Conservation (phyloP, 1,140 invertebrate genomes). For the Cardiocondyla obscurior region DNA sequence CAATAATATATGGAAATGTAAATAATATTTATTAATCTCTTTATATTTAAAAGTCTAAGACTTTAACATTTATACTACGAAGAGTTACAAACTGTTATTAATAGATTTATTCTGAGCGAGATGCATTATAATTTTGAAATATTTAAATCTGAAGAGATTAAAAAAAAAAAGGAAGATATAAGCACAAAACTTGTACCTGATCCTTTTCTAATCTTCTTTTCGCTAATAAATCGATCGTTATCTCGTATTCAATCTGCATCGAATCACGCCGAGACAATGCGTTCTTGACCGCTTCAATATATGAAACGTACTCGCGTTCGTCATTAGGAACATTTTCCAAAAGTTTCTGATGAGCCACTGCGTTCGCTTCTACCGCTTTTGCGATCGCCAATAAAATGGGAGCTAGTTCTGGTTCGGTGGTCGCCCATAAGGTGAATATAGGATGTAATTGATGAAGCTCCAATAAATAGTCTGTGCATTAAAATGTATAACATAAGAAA, state of each 20-base stretch:
- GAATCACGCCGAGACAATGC: conserved; percentile 87
- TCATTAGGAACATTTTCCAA: conserved; percentile 84
- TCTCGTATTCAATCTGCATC: conserved; percentile 89
- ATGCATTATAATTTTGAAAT: background rate
- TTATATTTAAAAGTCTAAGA: conserved; percentile 1
- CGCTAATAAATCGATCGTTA: conserved; percentile 87
- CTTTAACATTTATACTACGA: background rate
- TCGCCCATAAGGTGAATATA: conserved; percentile 85
- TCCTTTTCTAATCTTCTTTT: conserved; percentile 87
- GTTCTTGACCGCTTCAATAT: conserved; percentile 88
- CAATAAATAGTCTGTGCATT: conserved; percentile 82
- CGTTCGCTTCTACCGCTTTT: conserved; percentile 83
- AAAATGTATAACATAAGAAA: conserved; percentile 31
- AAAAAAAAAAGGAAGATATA: background rate
- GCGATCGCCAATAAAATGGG: conserved; percentile 83
- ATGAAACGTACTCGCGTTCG: conserved; percentile 88
- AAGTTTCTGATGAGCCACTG: conserved; percentile 84
- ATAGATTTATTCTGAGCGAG: conserved; percentile 43
- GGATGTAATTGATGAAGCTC: conserved; percentile 86
- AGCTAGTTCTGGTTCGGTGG: conserved; percentile 84
- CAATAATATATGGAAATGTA: conserved; percentile 35
- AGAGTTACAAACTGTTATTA: background rate
- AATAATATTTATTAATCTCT: conserved; percentile 22
- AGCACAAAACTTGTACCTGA: conserved; percentile 82
- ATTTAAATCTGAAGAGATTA: background rate